Evolutionary conservation across 2,888 invertebrate species (phyloP), one percentile per base, ranked within the genome.

Genomic region (Clunio marinus): DNA sequence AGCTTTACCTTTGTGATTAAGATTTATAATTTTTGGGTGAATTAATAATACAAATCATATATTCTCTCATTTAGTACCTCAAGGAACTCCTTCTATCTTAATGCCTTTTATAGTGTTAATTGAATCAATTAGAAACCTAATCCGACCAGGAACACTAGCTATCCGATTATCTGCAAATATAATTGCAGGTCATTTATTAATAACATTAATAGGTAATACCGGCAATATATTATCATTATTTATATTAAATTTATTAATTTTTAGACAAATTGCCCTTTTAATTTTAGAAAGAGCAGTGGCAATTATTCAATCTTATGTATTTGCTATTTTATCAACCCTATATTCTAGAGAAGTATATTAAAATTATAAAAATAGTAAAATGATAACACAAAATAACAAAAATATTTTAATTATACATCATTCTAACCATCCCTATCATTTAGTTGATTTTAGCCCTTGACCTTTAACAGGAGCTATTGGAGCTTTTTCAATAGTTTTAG

Each of bases 121-220:
- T 83, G 88, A 88, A 85, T 83, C 85, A 37, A 84, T 87, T 78
- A 88, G 87, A 73, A 88, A 87, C 80, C 73, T 87, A 72, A 88
- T 88, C 77, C 87, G 86, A 10, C 86, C 87, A 0, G 80, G 83
- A 76, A 88, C 88, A 2, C 77, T 88, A 80, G 83, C 86, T 0
- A 83, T 89, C 69, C 88, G 88, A 71, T 75, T 88, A 80, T 83
- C 85, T 3, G 88, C 88, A n/a, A 88, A 88, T 81, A 88, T 88
- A 84, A 87, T 88, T 81, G 86, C 88, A 1, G 88, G 87, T 0
- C 87, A 88, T 76, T 75, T 88, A 77, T 72, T 88, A 75, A 76
- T 88, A 81, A 85, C 85, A 1, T 72, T 88, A 72, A 73, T 87
- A 74, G 82, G 83, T 70, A 80, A 80, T 71, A 80, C 78, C 1